These are phyloP conservation scores for Lerista edwardsae DNA, from an alignment of 2,797 vertebrate genomes.

Conservation along the genomic window DNA sequence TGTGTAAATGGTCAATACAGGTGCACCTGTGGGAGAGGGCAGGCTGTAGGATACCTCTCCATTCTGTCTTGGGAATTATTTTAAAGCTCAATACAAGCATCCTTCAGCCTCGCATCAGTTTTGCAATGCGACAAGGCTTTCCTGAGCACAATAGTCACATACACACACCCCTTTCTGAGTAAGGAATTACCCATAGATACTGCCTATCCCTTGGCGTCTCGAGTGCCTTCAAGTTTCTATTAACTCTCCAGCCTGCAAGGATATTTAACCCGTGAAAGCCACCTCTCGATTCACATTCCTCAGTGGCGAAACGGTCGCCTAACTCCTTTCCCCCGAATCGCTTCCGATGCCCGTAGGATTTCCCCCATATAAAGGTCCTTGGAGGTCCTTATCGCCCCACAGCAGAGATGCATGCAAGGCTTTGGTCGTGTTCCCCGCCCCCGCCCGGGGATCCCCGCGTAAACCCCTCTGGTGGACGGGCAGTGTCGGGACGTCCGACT, in stretches of 20 bases:
- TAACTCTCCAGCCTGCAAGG: not conserved
- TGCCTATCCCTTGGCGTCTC: not conserved
- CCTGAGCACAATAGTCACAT: not conserved
- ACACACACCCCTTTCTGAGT: too few species aligned
- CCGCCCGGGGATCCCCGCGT: too few species aligned
- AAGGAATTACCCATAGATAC: too few species aligned
- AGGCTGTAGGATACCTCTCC: too few species aligned
- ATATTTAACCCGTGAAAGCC: not conserved
- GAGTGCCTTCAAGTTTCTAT: too few species aligned
- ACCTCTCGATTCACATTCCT: not conserved
- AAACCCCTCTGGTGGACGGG: not conserved
- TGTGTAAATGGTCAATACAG: not conserved
- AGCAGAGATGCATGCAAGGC: too few species aligned
- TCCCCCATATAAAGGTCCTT: not conserved
- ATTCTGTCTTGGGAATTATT: not conserved
- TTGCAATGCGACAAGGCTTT: not conserved
- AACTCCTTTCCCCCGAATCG: not conserved
- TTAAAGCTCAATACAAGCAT: not conserved
- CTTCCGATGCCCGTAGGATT: too few species aligned
- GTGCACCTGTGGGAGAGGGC: not conserved
- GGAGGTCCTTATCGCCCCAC: too few species aligned
- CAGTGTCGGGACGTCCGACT: not conserved
- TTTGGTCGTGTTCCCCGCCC: too few species aligned
- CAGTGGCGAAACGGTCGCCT: not conserved
- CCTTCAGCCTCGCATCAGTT: not conserved